phyloP scores from a whole-genome alignment of 2,888 invertebrate genomes.

The Schizaphis graminum region DNA sequence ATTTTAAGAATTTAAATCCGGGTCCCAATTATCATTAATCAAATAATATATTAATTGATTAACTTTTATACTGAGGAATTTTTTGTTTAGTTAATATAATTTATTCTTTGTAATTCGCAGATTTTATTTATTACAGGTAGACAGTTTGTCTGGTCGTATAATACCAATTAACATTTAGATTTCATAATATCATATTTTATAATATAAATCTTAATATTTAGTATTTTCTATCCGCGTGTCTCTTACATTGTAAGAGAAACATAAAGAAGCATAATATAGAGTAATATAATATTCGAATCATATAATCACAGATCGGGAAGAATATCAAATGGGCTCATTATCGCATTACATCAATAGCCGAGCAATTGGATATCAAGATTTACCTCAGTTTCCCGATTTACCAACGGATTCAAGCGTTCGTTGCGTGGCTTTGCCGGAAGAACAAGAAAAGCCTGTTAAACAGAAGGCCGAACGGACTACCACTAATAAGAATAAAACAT shows the following conservation, averaged over 20 bases:
- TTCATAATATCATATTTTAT: background rate
- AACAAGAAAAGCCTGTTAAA: slow-evolving; percentile 69
- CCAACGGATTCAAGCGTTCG: slow-evolving; percentile 83
- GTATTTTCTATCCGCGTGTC: background rate
- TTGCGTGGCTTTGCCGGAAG: slow-evolving; percentile 76
- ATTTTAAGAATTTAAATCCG: too few relatives aligned
- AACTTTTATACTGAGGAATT: too few relatives aligned
- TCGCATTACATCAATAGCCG: slow-evolving; percentile 93
- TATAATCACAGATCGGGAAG: slow-evolving; percentile 78
- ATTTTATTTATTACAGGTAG: background rate
- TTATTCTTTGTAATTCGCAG: background rate
- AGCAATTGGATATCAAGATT: slow-evolving; percentile 88
- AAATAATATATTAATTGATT: too few relatives aligned
- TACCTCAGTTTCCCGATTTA: slow-evolving; percentile 85
- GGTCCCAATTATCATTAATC: too few relatives aligned
- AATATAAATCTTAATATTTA: background rate
- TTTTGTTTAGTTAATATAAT: too few relatives aligned
- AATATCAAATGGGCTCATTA: slow-evolving; percentile 93
- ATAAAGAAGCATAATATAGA: too few relatives aligned
- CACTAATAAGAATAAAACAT: slow-evolving; percentile 75
- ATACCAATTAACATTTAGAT: background rate
- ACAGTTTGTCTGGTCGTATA: too few relatives aligned
- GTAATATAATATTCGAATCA: background rate
- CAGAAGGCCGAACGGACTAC: slow-evolving; percentile 70
- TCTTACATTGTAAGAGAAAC: too few relatives aligned